Conservation (phyloP, 2,113 vertebrate species). For the Donacobius atricapilla region DNA sequence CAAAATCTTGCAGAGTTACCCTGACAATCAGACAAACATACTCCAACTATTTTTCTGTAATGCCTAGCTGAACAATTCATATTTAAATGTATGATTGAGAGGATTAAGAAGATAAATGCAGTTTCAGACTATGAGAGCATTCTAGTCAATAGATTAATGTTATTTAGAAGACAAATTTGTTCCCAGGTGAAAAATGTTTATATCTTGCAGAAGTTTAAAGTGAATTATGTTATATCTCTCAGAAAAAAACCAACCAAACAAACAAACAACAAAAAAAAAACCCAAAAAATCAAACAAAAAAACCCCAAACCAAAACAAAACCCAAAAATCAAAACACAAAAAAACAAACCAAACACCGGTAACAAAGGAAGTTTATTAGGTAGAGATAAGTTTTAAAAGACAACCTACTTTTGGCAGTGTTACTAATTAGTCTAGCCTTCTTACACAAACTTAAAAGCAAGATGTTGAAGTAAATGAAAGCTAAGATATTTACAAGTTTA, state of each 20-base stretch:
- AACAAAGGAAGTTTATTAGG: background rate
- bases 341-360: background rate
- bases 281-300: no score
- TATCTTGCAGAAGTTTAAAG: background rate
- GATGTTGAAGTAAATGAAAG: background rate
- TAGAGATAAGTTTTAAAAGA: background rate
- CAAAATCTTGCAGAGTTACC: background rate
- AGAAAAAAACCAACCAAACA: background rate
- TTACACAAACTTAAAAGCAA: background rate
- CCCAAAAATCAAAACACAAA: background rate
- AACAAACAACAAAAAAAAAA: no score
- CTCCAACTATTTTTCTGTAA: background rate
- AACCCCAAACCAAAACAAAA: no score
- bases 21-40: background rate
- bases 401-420: background rate
- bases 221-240: background rate
- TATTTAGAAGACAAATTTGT: background rate
- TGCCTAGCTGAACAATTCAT: background rate
- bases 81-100: slow-evolving; percentile 16
- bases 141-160: background rate
- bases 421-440: background rate
- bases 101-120: background rate
- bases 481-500: background rate
- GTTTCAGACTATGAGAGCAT: background rate
- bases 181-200: background rate